phyloP scores from a whole-genome alignment of 2,797 vertebrate genomes.

The Bovichtus diacanthus region DNA sequence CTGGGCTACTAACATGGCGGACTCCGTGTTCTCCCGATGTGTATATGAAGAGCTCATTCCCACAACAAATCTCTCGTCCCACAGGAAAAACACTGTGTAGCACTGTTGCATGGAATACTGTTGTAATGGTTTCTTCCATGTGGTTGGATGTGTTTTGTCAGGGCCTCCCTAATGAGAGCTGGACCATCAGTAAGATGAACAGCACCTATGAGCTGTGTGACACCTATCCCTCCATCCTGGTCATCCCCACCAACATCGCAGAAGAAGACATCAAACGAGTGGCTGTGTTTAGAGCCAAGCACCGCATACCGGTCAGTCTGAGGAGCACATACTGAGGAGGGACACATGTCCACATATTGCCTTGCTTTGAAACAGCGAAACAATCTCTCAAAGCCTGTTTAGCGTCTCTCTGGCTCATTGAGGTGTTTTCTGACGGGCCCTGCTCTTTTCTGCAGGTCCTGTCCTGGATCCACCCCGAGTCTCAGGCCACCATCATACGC shows the following conservation, averaged over 20 bases:
- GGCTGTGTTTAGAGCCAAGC: slow-evolving; percentile 92
- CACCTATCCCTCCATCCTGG: slow-evolving; percentile 93
- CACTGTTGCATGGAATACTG: neutral
- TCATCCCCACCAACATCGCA: slow-evolving; percentile 92
- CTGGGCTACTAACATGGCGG: too few species aligned
- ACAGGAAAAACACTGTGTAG: neutral
- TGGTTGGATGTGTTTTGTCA: slow-evolving; percentile 56
- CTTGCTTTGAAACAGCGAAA: too few species aligned
- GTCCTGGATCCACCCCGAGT: slow-evolving; percentile 98
- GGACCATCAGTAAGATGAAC: slow-evolving; percentile 96
- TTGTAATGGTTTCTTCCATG: neutral
- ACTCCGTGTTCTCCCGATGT: too few species aligned
- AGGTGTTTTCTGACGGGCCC: neutral
- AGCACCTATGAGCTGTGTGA: slow-evolving; percentile 93
- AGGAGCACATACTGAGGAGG: neutral
- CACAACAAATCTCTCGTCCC: neutral
- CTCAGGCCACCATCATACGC: slow-evolving; percentile 93
- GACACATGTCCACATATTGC: too few species aligned
- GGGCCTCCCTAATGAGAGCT: slow-evolving; percentile 98
- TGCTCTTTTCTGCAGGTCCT: slow-evolving; percentile 86
- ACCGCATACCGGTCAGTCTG: slow-evolving; percentile 92
- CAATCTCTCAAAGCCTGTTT: too few species aligned
- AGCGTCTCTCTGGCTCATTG: too few species aligned
- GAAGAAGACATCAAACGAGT: slow-evolving; percentile 94
- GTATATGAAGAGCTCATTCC: too few species aligned